A percentile compares a stretch with the other conserved stretches of the same genome.
phyloP scores from a whole-genome alignment of 1,140 invertebrate species.

The Chrysopa pallens region DNA sequence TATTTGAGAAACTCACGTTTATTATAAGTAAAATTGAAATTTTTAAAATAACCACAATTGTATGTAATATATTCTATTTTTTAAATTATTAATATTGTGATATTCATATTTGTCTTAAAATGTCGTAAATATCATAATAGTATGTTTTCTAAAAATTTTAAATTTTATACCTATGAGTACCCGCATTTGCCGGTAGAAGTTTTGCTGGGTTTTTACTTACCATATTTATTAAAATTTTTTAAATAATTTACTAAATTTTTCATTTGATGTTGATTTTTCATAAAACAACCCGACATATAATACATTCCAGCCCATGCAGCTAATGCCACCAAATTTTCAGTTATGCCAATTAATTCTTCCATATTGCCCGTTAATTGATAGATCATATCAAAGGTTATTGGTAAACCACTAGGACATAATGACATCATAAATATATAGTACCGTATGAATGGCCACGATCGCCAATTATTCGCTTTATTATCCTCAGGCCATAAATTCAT shows the following conservation, averaged over 20 bases:
- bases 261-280: neutral
- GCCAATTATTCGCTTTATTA: neutral
- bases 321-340: neutral
- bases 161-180: no score
- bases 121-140: no score
- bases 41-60: no score
- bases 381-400: neutral
- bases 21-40: no score
- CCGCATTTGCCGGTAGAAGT: no score
- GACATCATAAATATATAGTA: neutral
- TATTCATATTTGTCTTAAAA: no score
- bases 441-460: neutral
- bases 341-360: neutral
- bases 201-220: no score
- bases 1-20: no score
- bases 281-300: neutral
- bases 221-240: neutral
- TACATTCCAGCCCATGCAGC: neutral
- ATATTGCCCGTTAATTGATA: neutral
- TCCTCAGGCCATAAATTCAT: neutral
- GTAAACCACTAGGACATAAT: neutral
- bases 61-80: no score
- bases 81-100: no score
- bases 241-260: neutral
- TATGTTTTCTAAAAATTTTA: no score